Conservation (phyloP, 2,797 vertebrate genomes). For the Tympanoctomys barrerae region DNA sequence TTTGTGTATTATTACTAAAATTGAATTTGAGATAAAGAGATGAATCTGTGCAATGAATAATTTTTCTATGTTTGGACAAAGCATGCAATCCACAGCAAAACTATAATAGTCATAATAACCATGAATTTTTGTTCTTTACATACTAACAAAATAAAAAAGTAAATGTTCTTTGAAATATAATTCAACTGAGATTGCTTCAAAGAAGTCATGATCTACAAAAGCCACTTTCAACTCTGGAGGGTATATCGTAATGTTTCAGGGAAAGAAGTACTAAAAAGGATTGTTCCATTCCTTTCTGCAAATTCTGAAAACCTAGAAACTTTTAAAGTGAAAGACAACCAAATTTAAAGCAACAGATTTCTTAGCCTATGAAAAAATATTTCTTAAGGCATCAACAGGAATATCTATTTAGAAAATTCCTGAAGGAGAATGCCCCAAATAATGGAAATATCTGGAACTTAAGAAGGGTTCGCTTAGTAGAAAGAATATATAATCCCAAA, state of each 20-base stretch:
- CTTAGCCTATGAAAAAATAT: neutral
- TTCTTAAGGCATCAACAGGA: conserved; percentile 24
- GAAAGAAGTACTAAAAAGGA: conserved; percentile 6
- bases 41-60: neutral
- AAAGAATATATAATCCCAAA: conserved; percentile 12
- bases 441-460: conserved; percentile 23
- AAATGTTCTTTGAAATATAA: conserved; percentile 43
- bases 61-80: conserved; percentile 40
- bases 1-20: neutral
- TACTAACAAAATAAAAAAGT: conserved; percentile 47
- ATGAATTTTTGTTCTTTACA: conserved; percentile 39
- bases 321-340: neutral
- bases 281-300: neutral
- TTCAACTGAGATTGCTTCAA: conserved; percentile 22
- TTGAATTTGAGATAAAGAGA: neutral
- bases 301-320: conserved; percentile 29
- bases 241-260: conserved; percentile 1
- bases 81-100: neutral
- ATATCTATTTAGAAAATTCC: conserved; percentile 48
- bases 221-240: neutral
- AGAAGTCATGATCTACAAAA: neutral
- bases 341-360: conserved; percentile 38
- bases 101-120: neutral
- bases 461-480: neutral
- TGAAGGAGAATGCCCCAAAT: neutral